These are phyloP conservation scores for Microctenopoma lineatum DNA, from an alignment of 2,797 vertebrate genomes.

Conservation along the genomic window DNA sequence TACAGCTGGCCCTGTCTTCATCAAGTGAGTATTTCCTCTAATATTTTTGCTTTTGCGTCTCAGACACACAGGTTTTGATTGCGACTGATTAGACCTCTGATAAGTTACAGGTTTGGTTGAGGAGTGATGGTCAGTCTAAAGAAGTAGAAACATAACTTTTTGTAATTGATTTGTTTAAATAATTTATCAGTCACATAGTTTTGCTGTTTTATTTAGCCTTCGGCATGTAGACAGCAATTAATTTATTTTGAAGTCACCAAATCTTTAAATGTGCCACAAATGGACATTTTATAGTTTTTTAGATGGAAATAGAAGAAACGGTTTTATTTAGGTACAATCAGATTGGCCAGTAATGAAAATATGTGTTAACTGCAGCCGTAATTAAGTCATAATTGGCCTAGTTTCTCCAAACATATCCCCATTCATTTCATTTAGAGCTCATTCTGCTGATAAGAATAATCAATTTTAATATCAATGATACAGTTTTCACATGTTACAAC, in stretches of 20 bases:
- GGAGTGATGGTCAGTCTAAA: neutral
- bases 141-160: neutral
- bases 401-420: no score
- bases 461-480: no score
- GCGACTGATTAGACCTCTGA: neutral
- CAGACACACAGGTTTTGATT: neutral
- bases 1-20: conserved; percentile 82
- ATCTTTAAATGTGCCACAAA: no score
- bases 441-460: no score
- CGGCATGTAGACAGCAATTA: no score
- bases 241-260: no score
- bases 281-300: no score
- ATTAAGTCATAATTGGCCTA: neutral
- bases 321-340: no score
- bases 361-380: neutral
- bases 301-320: no score
- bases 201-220: neutral
- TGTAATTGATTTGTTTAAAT: neutral
- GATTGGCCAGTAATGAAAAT: neutral
- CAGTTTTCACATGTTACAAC: no score
- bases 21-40: conserved; percentile 68
- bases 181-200: neutral
- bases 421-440: no score
- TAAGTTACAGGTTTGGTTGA: neutral
- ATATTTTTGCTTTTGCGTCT: neutral